Percentiles rank a stretch among this genome's conserved stretches.
Conservation (phyloP, 1,140 invertebrate species). For the Cydia amplana region DNA sequence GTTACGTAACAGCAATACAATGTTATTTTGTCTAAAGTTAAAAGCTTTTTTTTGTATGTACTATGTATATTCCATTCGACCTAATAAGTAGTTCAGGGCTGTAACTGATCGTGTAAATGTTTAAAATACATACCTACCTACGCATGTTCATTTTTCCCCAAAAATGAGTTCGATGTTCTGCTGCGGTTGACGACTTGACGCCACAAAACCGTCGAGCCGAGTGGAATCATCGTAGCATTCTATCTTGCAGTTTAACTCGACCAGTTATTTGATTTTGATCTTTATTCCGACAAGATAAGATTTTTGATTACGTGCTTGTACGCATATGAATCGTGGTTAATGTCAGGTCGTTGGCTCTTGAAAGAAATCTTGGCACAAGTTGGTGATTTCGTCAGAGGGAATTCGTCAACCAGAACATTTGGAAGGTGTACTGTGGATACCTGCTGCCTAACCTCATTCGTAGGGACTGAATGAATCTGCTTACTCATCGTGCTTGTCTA, state of each 20-base stretch:
- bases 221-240: conserved; percentile 11
- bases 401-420: conserved; percentile 63
- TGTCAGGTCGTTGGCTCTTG: conserved; percentile 69
- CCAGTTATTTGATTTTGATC: conserved; percentile 35
- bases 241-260: background rate
- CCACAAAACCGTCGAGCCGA: conserved; percentile 18
- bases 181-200: conserved; percentile 27
- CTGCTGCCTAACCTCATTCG: conserved; percentile 26
- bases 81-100: background rate
- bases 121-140: background rate
- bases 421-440: conserved; percentile 27
- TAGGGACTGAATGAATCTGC: background rate
- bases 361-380: conserved; percentile 74
- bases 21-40: background rate
- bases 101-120: background rate
- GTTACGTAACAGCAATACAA: background rate
- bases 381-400: conserved; percentile 70
- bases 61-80: background rate
- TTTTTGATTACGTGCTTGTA: background rate
- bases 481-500: background rate
- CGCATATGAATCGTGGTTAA: conserved; percentile 42
- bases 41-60: background rate
- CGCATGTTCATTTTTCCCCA: background rate
- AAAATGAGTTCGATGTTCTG: conserved; percentile 31
- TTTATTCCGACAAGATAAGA: conserved; percentile 38